Conservation (phyloP, 2,797 vertebrate species). For the Labeo calbasu region DNA sequence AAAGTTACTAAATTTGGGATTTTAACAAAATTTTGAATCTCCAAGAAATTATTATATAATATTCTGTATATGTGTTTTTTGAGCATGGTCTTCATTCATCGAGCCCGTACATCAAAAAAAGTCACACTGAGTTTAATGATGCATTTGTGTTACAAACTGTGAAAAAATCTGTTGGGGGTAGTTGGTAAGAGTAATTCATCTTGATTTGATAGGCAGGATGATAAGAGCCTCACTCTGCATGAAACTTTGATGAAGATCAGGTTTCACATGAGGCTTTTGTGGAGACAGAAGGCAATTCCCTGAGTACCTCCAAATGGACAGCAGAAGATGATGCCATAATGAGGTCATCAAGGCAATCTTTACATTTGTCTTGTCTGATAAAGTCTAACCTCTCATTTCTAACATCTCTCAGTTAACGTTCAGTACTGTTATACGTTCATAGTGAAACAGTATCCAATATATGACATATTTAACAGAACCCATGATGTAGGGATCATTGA, state of each 20-base stretch:
- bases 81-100: neutral
- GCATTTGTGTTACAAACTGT: slow-evolving; percentile 24
- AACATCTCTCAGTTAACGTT: neutral
- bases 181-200: slow-evolving; percentile 33
- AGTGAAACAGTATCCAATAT: neutral
- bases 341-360: slow-evolving; percentile 35
- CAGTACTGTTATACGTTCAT: neutral
- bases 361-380: neutral
- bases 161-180: slow-evolving; percentile 52
- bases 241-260: slow-evolving; percentile 60
- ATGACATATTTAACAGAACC: neutral
- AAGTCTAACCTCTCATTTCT: neutral
- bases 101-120: slow-evolving; percentile 23
- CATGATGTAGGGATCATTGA: neutral
- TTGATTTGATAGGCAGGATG: slow-evolving; percentile 49
- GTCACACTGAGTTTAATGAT: slow-evolving; percentile 23
- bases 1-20: neutral
- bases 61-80: neutral
- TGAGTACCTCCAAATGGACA: slow-evolving; percentile 24
- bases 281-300: slow-evolving; percentile 42
- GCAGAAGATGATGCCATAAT: slow-evolving; percentile 48
- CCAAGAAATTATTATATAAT: neutral
- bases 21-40: neutral
- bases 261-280: slow-evolving; percentile 41
- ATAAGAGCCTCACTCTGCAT: slow-evolving; percentile 52